phyloP scores from a whole-genome alignment of 2,888 invertebrate genomes.

The Polyploca ridens region DNA sequence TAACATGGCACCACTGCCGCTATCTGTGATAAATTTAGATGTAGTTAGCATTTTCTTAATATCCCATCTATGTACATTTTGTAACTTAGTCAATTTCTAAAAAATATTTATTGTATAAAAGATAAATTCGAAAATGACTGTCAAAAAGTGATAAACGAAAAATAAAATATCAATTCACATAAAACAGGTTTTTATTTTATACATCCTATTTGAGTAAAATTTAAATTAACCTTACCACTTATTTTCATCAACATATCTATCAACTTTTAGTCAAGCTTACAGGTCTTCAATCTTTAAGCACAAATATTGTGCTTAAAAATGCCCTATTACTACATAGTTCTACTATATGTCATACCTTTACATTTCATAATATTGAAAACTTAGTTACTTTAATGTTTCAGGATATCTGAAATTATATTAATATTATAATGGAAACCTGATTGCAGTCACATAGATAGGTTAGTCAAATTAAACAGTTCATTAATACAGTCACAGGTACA shows the following conservation, averaged over 20 bases:
- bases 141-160: constrained; percentile 75
- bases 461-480: too few relatives aligned
- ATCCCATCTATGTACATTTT: constrained; percentile 70
- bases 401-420: too few relatives aligned
- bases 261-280: too few relatives aligned
- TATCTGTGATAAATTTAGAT: constrained; percentile 82
- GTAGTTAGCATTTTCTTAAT: constrained; percentile 61
- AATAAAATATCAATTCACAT: constrained; percentile 66
- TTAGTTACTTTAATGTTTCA: too few relatives aligned
- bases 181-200: constrained; percentile 38
- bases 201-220: background rate
- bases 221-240: constrained; percentile 7
- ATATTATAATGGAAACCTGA: too few relatives aligned
- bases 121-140: constrained; percentile 63
- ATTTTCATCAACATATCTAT: background rate
- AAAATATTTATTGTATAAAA: constrained; percentile 81
- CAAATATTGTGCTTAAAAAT: too few relatives aligned
- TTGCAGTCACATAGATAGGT: too few relatives aligned
- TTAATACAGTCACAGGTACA: too few relatives aligned
- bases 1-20: constrained; percentile 72
- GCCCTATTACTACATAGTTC: too few relatives aligned
- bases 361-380: too few relatives aligned
- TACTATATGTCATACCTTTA: too few relatives aligned
- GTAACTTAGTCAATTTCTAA: constrained; percentile 67
- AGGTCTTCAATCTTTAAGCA: too few relatives aligned